Evolutionary conservation across 53 echinoderm and acorn worm species (phyloP), one percentile per base, ranked within the genome.

Genomic region (Hippasteria phrygiana): DNA sequence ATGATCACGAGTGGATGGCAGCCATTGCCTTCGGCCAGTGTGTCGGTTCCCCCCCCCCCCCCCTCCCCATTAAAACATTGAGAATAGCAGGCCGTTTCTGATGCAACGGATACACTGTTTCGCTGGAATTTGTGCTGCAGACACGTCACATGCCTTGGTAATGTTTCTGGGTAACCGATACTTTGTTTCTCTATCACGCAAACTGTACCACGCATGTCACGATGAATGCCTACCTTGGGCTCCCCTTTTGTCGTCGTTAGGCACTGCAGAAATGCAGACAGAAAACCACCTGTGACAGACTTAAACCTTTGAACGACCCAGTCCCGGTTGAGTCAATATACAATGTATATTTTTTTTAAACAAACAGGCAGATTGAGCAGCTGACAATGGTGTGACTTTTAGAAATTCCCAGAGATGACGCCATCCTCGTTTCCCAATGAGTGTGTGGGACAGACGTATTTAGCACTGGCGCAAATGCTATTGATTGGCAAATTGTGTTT

Each of bases 321-420:
- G 29, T 43, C 16, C 16, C n/a, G 27, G 32, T 45, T 32, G 32
- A 75, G 51, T 75, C 75, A 75, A 76, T 53, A 74, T 0, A n/a
- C n/a, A n/a, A 24, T 74, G 24, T 43, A 76, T 53, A 0, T 40
- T 20, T 39, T 1, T 45, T 6, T 43, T 59, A n/a, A 2, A 8
- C 13, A 51, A 47, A 47, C 47, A 75, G 18, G 50, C 51, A 74
- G 31, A 53, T 76, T 47, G 29, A 27, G 16, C 13, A 32, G 76
- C 24, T 48, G 53, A 76, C 50, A 76, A 76, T 31, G 53, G 76
- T 27, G 34, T 31, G 36, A 18, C 33, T 76, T 48, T 43, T 53
- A 76, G 76, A 48, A 42, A 16, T 76, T 76, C 50, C 20, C 31
- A 76, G 76, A 10, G 76, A 76, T 76, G 76, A 76, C 53, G 53